phyloP scores from a whole-genome alignment of 1,140 invertebrate genomes.

The Branchinecta lynchi region DNA sequence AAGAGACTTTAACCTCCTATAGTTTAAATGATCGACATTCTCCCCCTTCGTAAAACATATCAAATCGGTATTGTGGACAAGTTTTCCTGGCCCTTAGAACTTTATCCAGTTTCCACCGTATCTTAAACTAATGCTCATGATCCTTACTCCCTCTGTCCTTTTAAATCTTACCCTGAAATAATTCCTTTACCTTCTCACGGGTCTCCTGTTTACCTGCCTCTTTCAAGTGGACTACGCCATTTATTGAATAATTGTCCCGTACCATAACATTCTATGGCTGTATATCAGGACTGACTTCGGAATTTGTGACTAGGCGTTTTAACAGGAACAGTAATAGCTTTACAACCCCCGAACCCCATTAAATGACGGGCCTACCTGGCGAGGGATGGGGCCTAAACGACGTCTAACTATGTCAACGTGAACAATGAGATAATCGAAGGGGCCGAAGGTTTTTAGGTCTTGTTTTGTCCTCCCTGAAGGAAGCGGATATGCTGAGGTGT shows the following conservation, averaged over 20 bases:
- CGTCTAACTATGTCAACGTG: slow-evolving; percentile 6
- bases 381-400: neutral
- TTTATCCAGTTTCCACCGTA: too few relatives aligned
- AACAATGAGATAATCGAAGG: slow-evolving; percentile 11
- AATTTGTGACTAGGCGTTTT: slow-evolving; percentile 10
- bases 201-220: neutral
- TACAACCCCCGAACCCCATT: slow-evolving; percentile 7
- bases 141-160: too few relatives aligned
- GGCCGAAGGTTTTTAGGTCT: neutral
- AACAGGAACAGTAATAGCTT: neutral
- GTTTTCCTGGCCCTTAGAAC: too few relatives aligned
- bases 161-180: too few relatives aligned
- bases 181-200: too few relatives aligned
- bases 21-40: too few relatives aligned
- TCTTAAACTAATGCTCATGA: too few relatives aligned
- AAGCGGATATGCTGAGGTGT: neutral
- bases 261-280: slow-evolving; percentile 3
- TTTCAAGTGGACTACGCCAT: neutral
- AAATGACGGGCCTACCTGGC: neutral
- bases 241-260: slow-evolving; percentile 1
- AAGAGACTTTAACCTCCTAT: too few relatives aligned
- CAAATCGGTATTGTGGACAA: too few relatives aligned
- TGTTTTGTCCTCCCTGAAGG: neutral
- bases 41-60: too few relatives aligned
- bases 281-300: neutral